Evolutionary conservation across 2,888 invertebrate species (phyloP).

Genomic region (Lochmaea capreae): DNA sequence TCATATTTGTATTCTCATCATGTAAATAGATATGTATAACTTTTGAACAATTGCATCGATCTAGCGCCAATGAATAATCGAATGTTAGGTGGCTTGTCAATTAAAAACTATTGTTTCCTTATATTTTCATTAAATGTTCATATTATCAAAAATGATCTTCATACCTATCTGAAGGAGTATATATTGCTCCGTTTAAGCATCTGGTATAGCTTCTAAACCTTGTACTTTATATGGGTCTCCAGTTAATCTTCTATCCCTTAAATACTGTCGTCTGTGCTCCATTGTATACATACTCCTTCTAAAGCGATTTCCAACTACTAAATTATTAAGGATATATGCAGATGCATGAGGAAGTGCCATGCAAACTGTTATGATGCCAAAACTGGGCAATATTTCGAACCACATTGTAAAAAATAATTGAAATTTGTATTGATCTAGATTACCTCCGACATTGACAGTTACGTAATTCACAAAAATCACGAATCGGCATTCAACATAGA

Average conservation of each 20-base stretch:
- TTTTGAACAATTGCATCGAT: too few relatives aligned
- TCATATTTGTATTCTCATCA: too few relatives aligned
- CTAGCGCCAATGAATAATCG: too few relatives aligned
- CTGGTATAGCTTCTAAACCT: conserved; percentile 66
- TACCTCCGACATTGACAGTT: conserved; percentile 8
- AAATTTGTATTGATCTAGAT: background rate
- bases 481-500: too few relatives aligned
- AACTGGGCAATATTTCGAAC: conserved; percentile 78
- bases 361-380: conserved; percentile 71
- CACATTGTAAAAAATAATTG: conserved; percentile 69
- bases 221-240: conserved; percentile 73
- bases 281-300: conserved; percentile 69
- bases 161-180: background rate
- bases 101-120: too few relatives aligned
- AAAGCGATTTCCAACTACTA: conserved; percentile 70
- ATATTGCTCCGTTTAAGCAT: conserved; percentile 7
- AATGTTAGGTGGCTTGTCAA: too few relatives aligned
- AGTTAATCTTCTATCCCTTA: conserved; percentile 72
- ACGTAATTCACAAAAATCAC: conserved; percentile 7
- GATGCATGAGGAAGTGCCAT: conserved; percentile 73
- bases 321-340: conserved; percentile 73
- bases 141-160: background rate
- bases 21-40: too few relatives aligned
- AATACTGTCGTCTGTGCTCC: conserved; percentile 70
- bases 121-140: background rate